These are phyloP conservation scores for Eulemur macaco DNA, from an alignment of 2,113 vertebrate genomes.

Conservation along the genomic window DNA sequence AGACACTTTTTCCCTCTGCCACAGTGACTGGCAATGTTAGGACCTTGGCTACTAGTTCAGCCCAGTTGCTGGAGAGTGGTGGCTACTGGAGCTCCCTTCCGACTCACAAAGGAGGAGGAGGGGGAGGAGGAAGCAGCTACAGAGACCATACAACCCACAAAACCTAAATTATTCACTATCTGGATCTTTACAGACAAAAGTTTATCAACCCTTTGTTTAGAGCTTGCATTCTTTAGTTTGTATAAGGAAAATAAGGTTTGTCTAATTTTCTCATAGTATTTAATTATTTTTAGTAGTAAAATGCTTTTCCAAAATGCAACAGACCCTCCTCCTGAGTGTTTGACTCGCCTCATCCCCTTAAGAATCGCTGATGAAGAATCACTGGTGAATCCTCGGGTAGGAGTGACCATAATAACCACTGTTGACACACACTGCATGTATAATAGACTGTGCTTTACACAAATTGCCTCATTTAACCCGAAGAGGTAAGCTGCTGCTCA, in stretches of 20 bases:
- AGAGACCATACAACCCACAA: neutral
- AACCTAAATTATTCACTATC: neutral
- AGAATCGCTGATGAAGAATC: neutral
- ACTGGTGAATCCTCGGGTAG: neutral
- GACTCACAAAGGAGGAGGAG: neutral
- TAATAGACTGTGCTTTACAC: neutral
- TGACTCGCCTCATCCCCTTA: neutral
- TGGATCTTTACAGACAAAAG: neutral
- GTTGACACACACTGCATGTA: neutral
- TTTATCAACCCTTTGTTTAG: neutral
- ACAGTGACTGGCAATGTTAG: too few species aligned
- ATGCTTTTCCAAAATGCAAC: neutral
- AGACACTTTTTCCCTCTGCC: too few species aligned
- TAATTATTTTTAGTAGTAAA: neutral
- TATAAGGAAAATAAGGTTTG: neutral
- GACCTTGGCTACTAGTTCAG: too few species aligned
- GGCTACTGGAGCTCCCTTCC: too few species aligned
- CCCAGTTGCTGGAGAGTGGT: too few species aligned
- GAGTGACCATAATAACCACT: neutral
- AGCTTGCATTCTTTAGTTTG: neutral
- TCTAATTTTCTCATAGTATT: neutral
- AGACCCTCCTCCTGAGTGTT: neutral
- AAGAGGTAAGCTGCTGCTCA: neutral
- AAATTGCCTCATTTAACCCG: neutral
- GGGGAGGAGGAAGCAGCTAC: accelerated